Base-by-base conservation (phyloP, 2,113 vertebrate species). In the Ahaetulla prasina region DNA sequence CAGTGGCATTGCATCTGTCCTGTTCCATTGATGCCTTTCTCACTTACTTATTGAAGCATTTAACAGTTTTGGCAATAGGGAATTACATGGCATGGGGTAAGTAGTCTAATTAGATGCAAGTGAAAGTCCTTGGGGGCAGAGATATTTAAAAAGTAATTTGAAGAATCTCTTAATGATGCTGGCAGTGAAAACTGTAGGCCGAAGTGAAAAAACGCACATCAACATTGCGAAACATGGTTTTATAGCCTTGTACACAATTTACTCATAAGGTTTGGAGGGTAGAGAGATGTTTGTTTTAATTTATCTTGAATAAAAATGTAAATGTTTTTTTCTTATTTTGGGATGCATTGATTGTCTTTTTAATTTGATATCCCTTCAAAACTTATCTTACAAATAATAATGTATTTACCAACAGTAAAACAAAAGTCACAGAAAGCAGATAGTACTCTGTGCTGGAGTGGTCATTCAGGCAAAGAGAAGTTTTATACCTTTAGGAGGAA, bases 1-100 rank as follows among this genome's bases (percentile, higher is more conserved):
- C 94, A 94, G 90, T 97, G 96, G 97, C 98, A 98, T 97, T 97
- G 97, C 98, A 98, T 98, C 98, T 98, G 98, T 98, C 97, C 97
- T 96, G 94, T 94, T 97, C 96, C 94, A 93, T 96, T 97, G 97
- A 94, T 97, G 96, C 96, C 96, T 96, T 97, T 96, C 95, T 96
- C 96, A 90, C 92, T 96, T 96, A 96, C 96, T 97, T 96, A 97
- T 95, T 97, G 97, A 97, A 98, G 96, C 97, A 97, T 98, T 98
- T 98, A 98, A 97, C 97, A 97, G 97, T 98, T 98, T 98, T 98
- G 97, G 97, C 97, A 97, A 96, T 96, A 95, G 97, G 97, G 97
- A 97, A 98, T 98, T 97, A 97, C 97, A 97, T 98, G 95, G 96
- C 97, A 96, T 97, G 95, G 96, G 97, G 96, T 97, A 98, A 97